Conservation (phyloP, 2,797 vertebrate genomes). For the Nyctibius grandis region DNA sequence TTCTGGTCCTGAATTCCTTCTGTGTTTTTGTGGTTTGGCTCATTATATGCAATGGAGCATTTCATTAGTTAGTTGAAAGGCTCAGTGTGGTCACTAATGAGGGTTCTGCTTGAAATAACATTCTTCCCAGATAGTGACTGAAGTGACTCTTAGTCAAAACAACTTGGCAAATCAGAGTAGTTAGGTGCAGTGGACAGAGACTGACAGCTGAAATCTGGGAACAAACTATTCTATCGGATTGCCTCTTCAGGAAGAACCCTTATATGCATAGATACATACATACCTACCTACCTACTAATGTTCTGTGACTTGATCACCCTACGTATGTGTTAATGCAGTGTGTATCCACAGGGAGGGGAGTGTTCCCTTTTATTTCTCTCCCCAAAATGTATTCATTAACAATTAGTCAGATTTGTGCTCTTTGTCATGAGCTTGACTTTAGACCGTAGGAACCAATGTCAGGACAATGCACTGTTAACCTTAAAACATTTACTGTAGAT, state of each 20-base stretch:
- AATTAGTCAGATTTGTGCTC: constrained; percentile 18
- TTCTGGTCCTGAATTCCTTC: neutral
- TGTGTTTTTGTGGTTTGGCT: neutral
- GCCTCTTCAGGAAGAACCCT: neutral
- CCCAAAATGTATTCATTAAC: neutral
- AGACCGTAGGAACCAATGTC: constrained; percentile 25
- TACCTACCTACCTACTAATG: neutral
- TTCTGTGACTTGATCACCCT: neutral
- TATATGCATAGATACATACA: neutral
- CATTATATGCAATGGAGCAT: neutral
- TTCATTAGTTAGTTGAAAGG: neutral
- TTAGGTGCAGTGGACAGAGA: neutral
- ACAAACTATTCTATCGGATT: neutral
- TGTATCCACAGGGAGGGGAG: too few species aligned
- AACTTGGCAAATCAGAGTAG: neutral
- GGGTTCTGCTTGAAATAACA: neutral
- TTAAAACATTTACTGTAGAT: constrained; percentile 56
- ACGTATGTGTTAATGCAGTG: neutral
- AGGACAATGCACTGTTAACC: constrained; percentile 65
- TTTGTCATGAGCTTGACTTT: constrained; percentile 38
- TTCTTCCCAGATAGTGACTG: neutral
- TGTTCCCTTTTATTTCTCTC: neutral
- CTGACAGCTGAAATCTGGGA: neutral
- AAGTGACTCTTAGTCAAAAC: neutral
- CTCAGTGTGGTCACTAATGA: neutral